Base-by-base conservation (phyloP, 2,797 vertebrate genomes). In the Rhinoraja longicauda region DNA sequence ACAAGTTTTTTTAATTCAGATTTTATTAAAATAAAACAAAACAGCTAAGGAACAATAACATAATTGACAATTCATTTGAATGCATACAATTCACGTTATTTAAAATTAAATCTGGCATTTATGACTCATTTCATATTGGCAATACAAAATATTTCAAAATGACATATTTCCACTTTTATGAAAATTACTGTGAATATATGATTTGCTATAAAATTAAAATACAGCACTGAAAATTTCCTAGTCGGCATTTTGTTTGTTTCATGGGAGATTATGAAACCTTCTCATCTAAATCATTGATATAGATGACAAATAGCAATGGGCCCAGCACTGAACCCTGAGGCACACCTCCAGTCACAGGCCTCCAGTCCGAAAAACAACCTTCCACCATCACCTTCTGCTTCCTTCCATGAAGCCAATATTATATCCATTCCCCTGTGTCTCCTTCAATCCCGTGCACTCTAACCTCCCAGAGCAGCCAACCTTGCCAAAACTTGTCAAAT, bases 81-180 rank as follows among this genome's bases (percentile, higher is more conserved):
- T 91, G 32, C 59, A 32, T 17, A 73, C 29, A 15, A 92, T 32
- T 75, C 36, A 75, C 8, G 12, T 39, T 75, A 29, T 17, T 92
- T 92, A n/a, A 75, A 92, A 75, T 36, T 92, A 92, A 92, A 92
- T 24, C 59, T 88, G 39, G 12, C 75, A 75, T 53, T 92, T 75
- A 73, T 92, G 39, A 92, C 72, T 92, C 90, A 57, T 39, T 39
- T 39, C 24, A 45, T 72, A 29, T 4, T 91, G 36, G 26, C 67
- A 45, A 91, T 26, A 86, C 57, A 32, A 26, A 26, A 57, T 86
- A 39, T 75, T 92, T 75, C 90, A 91, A 72, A 91, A 91, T 91
- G 36, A 73, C 70, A 73, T 10, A 45, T 53, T 84, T 59, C 45
- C 24, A 86, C 26, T 92, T 72, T 92, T 72, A 8, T 70, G 32